Base-by-base conservation (phyloP, 1,140 invertebrate species). In the Drosophila ficusphila region DNA sequence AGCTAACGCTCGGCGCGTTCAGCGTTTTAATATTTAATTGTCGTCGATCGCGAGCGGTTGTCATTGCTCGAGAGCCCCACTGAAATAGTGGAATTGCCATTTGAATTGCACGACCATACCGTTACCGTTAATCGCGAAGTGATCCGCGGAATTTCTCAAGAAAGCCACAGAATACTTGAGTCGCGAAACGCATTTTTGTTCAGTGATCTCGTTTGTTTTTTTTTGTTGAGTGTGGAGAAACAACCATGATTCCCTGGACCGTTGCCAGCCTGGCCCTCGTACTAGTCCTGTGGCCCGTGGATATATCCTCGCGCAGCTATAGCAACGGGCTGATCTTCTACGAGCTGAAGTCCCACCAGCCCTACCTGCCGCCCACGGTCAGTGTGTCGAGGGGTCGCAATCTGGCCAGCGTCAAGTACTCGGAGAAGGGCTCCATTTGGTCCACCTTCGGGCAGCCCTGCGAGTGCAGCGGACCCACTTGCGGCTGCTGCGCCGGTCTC, bases 401-500 rank as follows among this genome's bases (percentile, higher is more conserved):
- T 7, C 39, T 90, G 60, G 79, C 89, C 41, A 90, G 75, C 14
- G 75, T 79, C 18, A 82, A 89, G 61, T 86, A 88, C 48, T 89
- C 89, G 23, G 73, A 74, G 16, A 89, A 89, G 65, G 89, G 83
- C 11, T 90, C 89, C 9, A 90, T 90, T 11, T 90, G 88, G 82
- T 90, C 88, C 0, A 90, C 89, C 6, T 90, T 90, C n/a, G 89
- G 89, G 0, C 82, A 90, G 64, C 89, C 89, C 12, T 90, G 89
- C 38, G 72, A 75, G 7, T 90, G 89, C 52, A 38, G 19, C 12
- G 83, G 72, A 2, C 41, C 62, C 0, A 23, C 65, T 1, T 90
- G 89, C 14, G 89, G 85, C 9, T 90, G 89, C 70, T 90, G 89
- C 46, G 89, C 82, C 2, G 89, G 89, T 0, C 57, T 90, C 38